phyloP scores from a whole-genome alignment of 2,888 invertebrate species.

The Dysmachus trigonus region DNA sequence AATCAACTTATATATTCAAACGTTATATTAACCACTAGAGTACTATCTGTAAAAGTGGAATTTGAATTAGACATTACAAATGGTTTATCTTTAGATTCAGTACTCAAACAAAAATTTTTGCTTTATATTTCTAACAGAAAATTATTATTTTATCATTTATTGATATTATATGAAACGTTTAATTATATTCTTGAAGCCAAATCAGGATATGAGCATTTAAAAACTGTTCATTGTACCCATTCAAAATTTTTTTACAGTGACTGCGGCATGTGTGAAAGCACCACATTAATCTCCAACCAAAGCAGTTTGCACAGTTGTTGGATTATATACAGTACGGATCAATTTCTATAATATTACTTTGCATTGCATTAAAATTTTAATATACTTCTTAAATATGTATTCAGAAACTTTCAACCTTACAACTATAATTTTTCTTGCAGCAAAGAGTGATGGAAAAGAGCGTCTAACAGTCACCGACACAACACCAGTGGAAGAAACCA shows the following conservation, averaged over 20 bases:
- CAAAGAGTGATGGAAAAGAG: slow-evolving; percentile 64
- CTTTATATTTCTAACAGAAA: too few relatives aligned
- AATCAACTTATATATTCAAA: too few relatives aligned
- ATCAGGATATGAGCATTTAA: background rate
- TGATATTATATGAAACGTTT: background rate
- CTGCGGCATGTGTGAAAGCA: slow-evolving; percentile 68
- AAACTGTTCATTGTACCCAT: background rate
- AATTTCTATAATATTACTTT: slow-evolving; percentile 10
- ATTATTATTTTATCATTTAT: too few relatives aligned
- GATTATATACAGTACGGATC: slow-evolving; percentile 75
- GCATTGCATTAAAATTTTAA: background rate
- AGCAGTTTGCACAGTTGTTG: slow-evolving; percentile 77
- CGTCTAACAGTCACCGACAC: slow-evolving; percentile 62
- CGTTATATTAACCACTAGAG: too few relatives aligned
- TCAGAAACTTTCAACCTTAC: background rate
- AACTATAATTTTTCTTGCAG: slow-evolving; percentile 51
- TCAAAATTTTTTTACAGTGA: background rate
- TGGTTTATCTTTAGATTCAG: too few relatives aligned
- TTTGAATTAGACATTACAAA: too few relatives aligned
- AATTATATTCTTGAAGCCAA: background rate
- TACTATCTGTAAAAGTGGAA: too few relatives aligned
- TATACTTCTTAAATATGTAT: background rate
- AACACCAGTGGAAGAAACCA: slow-evolving; percentile 53
- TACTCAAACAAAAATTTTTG: too few relatives aligned
- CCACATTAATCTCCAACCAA: slow-evolving; percentile 71